Evolutionary conservation across 1,140 invertebrate species (phyloP), one percentile per base, ranked within the genome.

Genomic region (Leptonema lineaticorne): DNA sequence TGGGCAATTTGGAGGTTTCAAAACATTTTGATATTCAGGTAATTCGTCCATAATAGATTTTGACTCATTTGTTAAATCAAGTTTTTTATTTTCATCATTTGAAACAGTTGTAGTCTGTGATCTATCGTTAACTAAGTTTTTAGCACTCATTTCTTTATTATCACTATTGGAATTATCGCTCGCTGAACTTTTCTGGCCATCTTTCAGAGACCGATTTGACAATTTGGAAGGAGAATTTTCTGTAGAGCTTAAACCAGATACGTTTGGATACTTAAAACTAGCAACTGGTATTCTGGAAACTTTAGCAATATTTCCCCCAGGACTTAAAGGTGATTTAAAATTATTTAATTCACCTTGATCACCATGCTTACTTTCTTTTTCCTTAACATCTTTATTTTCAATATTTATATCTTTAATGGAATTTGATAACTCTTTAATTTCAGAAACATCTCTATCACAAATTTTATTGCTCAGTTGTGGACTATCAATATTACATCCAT

Each of bases 201-300:
- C 70, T 53, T 65, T 57, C 4, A 48, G 56, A 8, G 68, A 53
- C 1, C 68, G 58, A 48, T 24, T 77, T 75, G 62, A 64, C 26
- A 64, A 22, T 68, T 81, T 81, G 4, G 73, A 71, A 28, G 79
- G 81, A 0, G 80, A 82, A 48, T 74, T 78, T 20, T 82, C 81
- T 0, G 73, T 73, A 0, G 79, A 79, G 11, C 75, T 74, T 2
- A 80, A 48, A 28, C 62, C 69, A 0, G 71, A 62, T 7, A 80
- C 79, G 16, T 82, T 82, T 0, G 81, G 79, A 62, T 82, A 82
- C n/a, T 78, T 74, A 67, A 82, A 82, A 65, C 80, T 81, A 1
- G 81, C 78, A 0, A 82, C 78, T 0, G 81, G 81, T 46, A 82
- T 82, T 18, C 81, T 67, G 7, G 72, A 2, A 76, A 78, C 37